Conservation (phyloP, 2,888 invertebrate genomes). For the Netelia virgata region DNA sequence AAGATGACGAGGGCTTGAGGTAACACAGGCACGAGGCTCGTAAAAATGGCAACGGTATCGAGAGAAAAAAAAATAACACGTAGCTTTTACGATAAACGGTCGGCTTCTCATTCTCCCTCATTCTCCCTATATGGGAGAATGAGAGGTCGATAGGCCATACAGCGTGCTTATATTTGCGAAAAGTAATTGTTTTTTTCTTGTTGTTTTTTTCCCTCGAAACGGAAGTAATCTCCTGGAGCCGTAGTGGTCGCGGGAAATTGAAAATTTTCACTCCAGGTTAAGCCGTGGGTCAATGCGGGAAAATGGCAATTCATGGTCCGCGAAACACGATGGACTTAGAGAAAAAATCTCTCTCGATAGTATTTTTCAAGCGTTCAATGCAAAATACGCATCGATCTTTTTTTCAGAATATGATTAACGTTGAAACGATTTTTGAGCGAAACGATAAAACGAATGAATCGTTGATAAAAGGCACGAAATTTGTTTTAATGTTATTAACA, state of each 20-base stretch:
- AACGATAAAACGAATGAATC: too few species aligned
- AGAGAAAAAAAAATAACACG: background rate
- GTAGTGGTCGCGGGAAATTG: conserved; percentile 29
- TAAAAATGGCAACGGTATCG: background rate
- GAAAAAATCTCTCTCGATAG: background rate
- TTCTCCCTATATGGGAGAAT: background rate
- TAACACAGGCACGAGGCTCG: background rate
- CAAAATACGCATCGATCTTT: background rate
- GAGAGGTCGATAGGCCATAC: background rate
- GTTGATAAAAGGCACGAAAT: too few species aligned
- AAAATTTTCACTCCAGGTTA: conserved; percentile 24
- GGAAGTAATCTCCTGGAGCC: conserved; percentile 23
- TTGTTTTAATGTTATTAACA: too few species aligned
- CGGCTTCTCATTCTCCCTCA: too few species aligned
- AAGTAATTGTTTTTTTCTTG: background rate
- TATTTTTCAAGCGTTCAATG: background rate
- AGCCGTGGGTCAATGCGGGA: conserved; percentile 3
- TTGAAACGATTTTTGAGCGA: background rate
- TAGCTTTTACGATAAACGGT: background rate
- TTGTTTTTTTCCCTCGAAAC: background rate
- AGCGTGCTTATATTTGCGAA: background rate
- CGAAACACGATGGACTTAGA: background rate
- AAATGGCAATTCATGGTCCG: background rate
- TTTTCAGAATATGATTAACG: background rate
- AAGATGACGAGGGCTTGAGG: background rate